Conservation (phyloP, 2,113 vertebrate species). For the Colaptes auratus region DNA sequence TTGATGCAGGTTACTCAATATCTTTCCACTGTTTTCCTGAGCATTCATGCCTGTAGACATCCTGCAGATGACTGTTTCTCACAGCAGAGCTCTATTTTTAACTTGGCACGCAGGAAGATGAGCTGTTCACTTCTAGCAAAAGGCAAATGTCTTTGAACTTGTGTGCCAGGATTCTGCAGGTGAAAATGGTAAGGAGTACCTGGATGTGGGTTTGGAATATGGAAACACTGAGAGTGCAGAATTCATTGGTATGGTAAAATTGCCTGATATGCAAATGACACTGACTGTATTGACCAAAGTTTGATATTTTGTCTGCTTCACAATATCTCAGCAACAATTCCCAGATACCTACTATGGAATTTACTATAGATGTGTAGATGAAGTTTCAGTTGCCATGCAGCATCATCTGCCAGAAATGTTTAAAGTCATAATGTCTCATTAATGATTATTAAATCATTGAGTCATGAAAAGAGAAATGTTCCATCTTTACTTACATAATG, state of each 20-base stretch:
- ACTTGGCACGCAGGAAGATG: neutral
- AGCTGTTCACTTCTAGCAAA: neutral
- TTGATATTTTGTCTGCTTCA: neutral
- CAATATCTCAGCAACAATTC: constrained; percentile 18
- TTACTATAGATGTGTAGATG: constrained; percentile 40
- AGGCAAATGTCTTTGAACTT: neutral
- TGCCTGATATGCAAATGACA: neutral
- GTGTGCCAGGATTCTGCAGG: neutral
- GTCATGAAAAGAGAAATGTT: neutral
- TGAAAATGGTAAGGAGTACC: neutral
- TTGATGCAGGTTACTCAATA: neutral
- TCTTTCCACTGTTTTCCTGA: neutral
- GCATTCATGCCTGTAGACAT: neutral
- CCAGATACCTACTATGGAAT: constrained; percentile 13
- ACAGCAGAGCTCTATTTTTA: neutral
- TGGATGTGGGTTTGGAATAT: neutral
- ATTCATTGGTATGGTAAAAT: neutral
- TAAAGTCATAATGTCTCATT: constrained; percentile 61
- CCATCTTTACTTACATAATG: neutral
- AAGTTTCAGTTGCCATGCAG: constrained; percentile 7
- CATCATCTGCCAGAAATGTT: constrained; percentile 54
- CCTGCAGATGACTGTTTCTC: neutral
- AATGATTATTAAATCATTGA: constrained; percentile 66
- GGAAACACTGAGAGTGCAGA: neutral
- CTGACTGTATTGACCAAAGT: neutral